Percentiles rank a stretch among this genome's conserved stretches.
Evolutionary conservation across 2,113 vertebrate genomes (phyloP).

Genomic region (Coptodon rendalli): DNA sequence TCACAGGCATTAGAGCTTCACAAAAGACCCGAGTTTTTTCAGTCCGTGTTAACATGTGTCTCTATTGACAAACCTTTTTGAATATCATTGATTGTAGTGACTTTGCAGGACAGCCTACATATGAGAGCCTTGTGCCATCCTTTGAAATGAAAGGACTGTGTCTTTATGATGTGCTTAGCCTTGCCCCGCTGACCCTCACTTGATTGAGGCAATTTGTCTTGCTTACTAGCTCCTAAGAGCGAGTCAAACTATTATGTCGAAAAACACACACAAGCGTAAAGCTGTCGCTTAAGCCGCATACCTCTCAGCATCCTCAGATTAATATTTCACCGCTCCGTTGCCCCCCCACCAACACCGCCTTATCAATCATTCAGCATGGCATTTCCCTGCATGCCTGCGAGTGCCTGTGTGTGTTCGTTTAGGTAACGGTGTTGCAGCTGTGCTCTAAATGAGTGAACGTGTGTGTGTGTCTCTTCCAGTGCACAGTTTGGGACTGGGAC

Average conservation of each 20-base stretch:
- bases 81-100: neutral
- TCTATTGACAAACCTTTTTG: neutral
- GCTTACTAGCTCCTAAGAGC: conserved; percentile 17
- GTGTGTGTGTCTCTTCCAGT: conserved; percentile 74
- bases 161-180: neutral
- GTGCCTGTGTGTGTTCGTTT: conserved; percentile 3
- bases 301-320: conserved; percentile 67
- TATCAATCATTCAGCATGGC: conserved; percentile 74
- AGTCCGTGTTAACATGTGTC: neutral
- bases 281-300: conserved; percentile 42
- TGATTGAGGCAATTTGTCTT: conserved; percentile 49
- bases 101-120: neutral
- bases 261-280: conserved; percentile 11
- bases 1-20: neutral
- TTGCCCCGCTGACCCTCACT: conserved; percentile 6
- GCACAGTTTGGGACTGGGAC: conserved; percentile 99
- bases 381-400: conserved; percentile 55
- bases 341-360: conserved; percentile 60
- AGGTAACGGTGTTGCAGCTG: conserved; percentile 24
- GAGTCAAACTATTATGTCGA: conserved; percentile 33
- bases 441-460: neutral
- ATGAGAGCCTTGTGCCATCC: neutral
- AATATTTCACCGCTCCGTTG: conserved; percentile 68
- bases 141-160: neutral
- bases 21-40: neutral